Percentiles rank a stretch among this genome's conserved stretches.
Conservation (phyloP, 2,113 vertebrate genomes). For the Proterorhinus semilunaris region DNA sequence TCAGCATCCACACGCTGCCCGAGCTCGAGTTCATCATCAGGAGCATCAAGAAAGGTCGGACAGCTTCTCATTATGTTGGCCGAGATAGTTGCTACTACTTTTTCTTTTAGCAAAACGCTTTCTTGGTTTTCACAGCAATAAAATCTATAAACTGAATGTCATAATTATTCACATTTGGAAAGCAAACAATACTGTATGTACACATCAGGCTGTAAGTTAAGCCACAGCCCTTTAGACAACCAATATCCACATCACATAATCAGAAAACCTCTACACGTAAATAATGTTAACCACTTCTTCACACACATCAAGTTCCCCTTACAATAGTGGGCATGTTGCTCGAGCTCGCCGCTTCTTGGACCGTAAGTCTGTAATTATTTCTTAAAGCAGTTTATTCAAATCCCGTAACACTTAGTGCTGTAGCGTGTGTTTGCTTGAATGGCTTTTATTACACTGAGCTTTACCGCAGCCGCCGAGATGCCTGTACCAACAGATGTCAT, state of each 20-base stretch:
- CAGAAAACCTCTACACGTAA: too few relatives aligned
- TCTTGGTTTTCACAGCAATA: too few relatives aligned
- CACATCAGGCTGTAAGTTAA: too few relatives aligned
- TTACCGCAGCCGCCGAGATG: not conserved
- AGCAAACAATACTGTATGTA: too few relatives aligned
- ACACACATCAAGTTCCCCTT: not conserved
- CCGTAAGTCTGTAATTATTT: not conserved
- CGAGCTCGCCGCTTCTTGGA: not conserved
- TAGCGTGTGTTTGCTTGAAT: not conserved
- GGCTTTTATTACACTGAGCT: not conserved
- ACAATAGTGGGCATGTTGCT: not conserved
- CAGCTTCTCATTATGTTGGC: not conserved
- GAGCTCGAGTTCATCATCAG: conserved; percentile 93
- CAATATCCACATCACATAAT: too few relatives aligned
- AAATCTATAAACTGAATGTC: too few relatives aligned
- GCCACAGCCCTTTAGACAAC: too few relatives aligned
- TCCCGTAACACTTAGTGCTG: not conserved
- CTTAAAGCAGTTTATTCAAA: not conserved
- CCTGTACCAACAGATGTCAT: not conserved
- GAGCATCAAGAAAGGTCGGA: conserved; percentile 79
- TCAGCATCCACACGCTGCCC: conserved; percentile 90
- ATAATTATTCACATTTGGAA: too few relatives aligned
- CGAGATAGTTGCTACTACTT: too few relatives aligned
- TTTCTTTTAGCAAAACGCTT: too few relatives aligned
- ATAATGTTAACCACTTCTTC: not conserved